Evolutionary conservation across 2,113 vertebrate genomes (phyloP).

Genomic region (Vidua macroura): DNA sequence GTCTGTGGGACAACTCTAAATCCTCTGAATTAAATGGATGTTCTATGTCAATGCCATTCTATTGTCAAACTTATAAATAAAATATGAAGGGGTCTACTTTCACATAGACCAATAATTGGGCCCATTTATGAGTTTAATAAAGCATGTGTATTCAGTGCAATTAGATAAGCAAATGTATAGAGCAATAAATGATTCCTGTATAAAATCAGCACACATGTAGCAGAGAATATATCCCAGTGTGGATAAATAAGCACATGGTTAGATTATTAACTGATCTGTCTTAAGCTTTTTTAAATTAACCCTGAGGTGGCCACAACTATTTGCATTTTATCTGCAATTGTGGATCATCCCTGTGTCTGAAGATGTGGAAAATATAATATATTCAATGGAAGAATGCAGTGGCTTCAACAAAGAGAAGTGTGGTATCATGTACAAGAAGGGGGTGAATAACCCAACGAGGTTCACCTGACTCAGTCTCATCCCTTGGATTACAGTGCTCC

Average conservation of each 20-base stretch:
- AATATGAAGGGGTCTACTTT: slow-evolving; percentile 55
- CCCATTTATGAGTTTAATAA: slow-evolving; percentile 59
- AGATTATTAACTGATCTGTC: slow-evolving; percentile 16
- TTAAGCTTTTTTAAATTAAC: slow-evolving; percentile 13
- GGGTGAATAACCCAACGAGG: fast-evolving
- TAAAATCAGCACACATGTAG: not conserved
- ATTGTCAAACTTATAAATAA: slow-evolving; percentile 64
- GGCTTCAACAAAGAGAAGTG: not conserved
- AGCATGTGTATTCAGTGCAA: slow-evolving; percentile 21
- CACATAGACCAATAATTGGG: slow-evolving; percentile 11
- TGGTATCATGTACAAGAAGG: not conserved
- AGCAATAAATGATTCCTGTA: slow-evolving; percentile 19
- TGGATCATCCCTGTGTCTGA: not conserved
- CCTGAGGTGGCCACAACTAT: not conserved
- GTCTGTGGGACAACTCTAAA: slow-evolving; percentile 41
- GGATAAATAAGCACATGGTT: slow-evolving; percentile 1
- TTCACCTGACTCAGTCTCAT: not conserved
- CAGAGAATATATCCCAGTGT: not conserved
- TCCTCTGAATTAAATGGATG: slow-evolving; percentile 53
- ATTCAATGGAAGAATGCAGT: not conserved
- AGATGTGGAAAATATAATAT: not conserved
- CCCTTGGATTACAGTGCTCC: not conserved
- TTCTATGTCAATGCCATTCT: slow-evolving; percentile 17
- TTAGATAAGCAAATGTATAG: slow-evolving; percentile 40
- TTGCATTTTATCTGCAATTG: not conserved